phyloP scores from a whole-genome alignment of 2,888 invertebrate species.

The Synergus itoensis region DNA sequence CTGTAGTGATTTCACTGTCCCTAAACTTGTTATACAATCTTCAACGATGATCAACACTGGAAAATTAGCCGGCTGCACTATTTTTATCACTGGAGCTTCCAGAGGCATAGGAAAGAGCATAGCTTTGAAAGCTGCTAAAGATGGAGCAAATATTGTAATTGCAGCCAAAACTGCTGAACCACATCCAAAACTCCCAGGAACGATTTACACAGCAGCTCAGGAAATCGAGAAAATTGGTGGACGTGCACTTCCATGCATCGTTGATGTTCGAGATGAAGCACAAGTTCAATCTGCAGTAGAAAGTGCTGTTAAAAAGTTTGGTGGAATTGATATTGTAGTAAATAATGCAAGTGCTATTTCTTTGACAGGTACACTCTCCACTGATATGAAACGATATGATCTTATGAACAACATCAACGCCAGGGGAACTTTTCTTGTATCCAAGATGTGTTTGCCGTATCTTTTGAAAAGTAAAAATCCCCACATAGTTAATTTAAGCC shows the following conservation, averaged over 20 bases:
- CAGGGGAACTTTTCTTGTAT: slow-evolving; percentile 95
- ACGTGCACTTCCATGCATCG: slow-evolving; percentile 90
- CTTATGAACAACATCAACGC: slow-evolving; percentile 97
- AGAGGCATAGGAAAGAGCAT: slow-evolving; percentile 98
- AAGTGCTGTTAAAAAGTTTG: slow-evolving; percentile 90
- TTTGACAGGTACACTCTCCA: slow-evolving; percentile 88
- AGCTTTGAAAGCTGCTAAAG: slow-evolving; percentile 93
- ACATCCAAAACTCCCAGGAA: slow-evolving; percentile 94
- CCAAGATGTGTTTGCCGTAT: slow-evolving; percentile 93
- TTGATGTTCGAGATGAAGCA: slow-evolving; percentile 92
- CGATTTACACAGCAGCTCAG: slow-evolving; percentile 93
- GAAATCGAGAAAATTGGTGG: slow-evolving; percentile 94
- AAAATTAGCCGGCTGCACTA: slow-evolving; percentile 91
- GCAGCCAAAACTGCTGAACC: slow-evolving; percentile 95
- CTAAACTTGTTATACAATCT: background rate
- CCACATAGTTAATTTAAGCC: slow-evolving; percentile 96
- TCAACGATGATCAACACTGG: slow-evolving; percentile 65
- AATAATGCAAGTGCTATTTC: slow-evolving; percentile 98
- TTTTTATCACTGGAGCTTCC: slow-evolving; percentile 97
- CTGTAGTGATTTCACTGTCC: background rate
- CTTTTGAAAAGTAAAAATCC: slow-evolving; percentile 92
- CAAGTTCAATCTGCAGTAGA: slow-evolving; percentile 87
- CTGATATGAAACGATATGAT: slow-evolving; percentile 98
- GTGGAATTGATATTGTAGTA: slow-evolving; percentile 95
- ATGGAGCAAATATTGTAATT: slow-evolving; percentile 94